phyloP scores from a whole-genome alignment of 2,888 invertebrate species.

The Escarpia spicata region DNA sequence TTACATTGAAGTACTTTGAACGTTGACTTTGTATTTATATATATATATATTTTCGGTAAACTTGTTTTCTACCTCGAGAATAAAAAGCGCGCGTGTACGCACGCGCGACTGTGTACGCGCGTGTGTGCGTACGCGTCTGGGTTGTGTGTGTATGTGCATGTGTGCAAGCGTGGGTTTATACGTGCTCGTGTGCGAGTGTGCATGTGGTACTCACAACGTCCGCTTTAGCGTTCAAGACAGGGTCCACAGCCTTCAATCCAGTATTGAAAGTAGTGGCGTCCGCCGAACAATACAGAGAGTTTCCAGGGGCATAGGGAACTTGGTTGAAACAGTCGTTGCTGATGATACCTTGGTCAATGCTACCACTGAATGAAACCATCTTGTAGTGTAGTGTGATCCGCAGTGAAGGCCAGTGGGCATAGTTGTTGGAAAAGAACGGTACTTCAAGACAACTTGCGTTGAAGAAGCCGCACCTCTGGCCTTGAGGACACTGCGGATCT shows the following conservation, averaged over 20 bases:
- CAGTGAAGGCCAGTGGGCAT: background rate
- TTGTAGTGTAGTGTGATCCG: background rate
- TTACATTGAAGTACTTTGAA: too few relatives aligned
- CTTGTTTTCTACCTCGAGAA: too few relatives aligned
- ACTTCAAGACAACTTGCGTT: conserved; percentile 1
- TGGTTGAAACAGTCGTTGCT: background rate
- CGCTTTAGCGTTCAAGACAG: too few relatives aligned
- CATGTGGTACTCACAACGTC: too few relatives aligned
- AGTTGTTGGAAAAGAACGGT: conserved; percentile 20
- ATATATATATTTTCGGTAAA: too few relatives aligned
- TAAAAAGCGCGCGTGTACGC: too few relatives aligned
- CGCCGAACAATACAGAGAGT: background rate
- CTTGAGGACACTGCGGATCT: background rate
- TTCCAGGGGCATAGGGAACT: background rate
- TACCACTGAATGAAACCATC: background rate
- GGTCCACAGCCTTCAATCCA: background rate
- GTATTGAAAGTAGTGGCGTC: background rate
- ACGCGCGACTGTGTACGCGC: too few relatives aligned
- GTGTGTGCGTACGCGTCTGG: too few relatives aligned
- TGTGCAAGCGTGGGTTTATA: too few relatives aligned
- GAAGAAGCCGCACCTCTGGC: conserved; percentile 18
- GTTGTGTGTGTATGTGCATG: too few relatives aligned
- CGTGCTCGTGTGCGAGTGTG: too few relatives aligned
- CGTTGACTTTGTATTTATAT: too few relatives aligned
- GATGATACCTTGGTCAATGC: background rate